Evolutionary conservation across 2,797 vertebrate species (phyloP), one percentile per base, ranked within the genome.

Genomic region (Gymnoscopelus microlampas): DNA sequence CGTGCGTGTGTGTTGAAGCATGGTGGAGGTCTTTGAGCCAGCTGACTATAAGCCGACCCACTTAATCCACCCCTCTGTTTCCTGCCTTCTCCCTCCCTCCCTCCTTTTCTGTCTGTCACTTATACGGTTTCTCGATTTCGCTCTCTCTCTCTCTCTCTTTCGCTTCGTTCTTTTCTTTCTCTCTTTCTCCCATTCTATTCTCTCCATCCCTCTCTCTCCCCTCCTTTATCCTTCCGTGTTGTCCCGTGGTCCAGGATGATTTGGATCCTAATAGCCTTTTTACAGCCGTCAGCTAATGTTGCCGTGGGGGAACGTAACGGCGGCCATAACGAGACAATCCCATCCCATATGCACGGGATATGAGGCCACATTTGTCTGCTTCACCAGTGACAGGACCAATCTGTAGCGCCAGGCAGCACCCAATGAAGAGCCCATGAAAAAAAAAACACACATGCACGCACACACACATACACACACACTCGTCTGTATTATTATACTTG

Each of bases 181-280:
- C 57, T 60, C 57, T 19, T 19, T 55, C 53, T 15, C 15, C 3
- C 14, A 5, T 39, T 47, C 35, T 47, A 2, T 19, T 8, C 15
- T 24, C 60, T 47, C 4, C 6, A 2, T n/a, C 35, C 35, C 32
- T 44, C 19, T 1, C 49, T 19, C 63, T 5, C 59, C 44, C n/a
- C 8, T 47, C 35, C 35, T 60, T 15, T 7, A 10, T 44, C 39
- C 35, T 10, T 14, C 35, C 39, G 0, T 15, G n/a, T 51, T 35
- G n/a, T 10, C 10, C 19, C 11, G 9, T 19, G 9, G 14, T 55
- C 23, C 39, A 0, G 39, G 39, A 44, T 44, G 39, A 44, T 55
- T 86, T 86, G 85, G 82, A 84, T 81, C 77, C 87, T 92, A 91
- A 93, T 91, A 90, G 91, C 88, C 90, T 89, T 92, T 93, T 91